These are phyloP conservation scores for Philaethria dido DNA, from an alignment of 2,888 invertebrate genomes.

Conservation along the genomic window DNA sequence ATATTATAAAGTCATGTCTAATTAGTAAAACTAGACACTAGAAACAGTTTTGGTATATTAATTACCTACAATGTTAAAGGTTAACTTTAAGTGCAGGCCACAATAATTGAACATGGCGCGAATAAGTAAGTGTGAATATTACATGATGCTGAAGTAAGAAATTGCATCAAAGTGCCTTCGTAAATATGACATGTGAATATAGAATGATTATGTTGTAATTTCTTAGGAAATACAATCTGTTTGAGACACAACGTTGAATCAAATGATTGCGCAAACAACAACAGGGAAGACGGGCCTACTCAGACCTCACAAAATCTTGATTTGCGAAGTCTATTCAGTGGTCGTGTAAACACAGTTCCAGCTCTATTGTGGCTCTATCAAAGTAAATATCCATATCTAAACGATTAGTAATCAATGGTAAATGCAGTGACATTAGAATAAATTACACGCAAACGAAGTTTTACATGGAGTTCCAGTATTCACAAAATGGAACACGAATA, in stretches of 20 bases:
- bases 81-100: slow-evolving; percentile 12
- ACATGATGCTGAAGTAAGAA: slow-evolving; percentile 4
- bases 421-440: slow-evolving; percentile 55
- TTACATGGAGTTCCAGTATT: slow-evolving; percentile 56
- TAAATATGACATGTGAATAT: slow-evolving; percentile 3
- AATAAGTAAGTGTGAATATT: slow-evolving; percentile 2
- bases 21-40: slow-evolving; percentile 18
- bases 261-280: slow-evolving; percentile 4
- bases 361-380: slow-evolving; percentile 40
- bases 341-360: slow-evolving; percentile 35
- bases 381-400: slow-evolving; percentile 43
- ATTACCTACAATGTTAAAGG: slow-evolving; percentile 30
- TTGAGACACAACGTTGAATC: slow-evolving; percentile 3
- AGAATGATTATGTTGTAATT: slow-evolving; percentile 2
- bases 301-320: slow-evolving; percentile 27
- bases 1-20: neutral
- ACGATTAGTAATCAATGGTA: slow-evolving; percentile 46
- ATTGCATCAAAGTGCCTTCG: neutral
- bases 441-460: slow-evolving; percentile 64
- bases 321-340: slow-evolving; percentile 27
- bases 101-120: slow-evolving; percentile 2
- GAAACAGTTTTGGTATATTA: slow-evolving; percentile 28
- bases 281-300: slow-evolving; percentile 13
- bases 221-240: neutral
- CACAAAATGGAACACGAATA: slow-evolving; percentile 68